Conservation (phyloP, 2,113 vertebrate species). For the Meles meles region DNA sequence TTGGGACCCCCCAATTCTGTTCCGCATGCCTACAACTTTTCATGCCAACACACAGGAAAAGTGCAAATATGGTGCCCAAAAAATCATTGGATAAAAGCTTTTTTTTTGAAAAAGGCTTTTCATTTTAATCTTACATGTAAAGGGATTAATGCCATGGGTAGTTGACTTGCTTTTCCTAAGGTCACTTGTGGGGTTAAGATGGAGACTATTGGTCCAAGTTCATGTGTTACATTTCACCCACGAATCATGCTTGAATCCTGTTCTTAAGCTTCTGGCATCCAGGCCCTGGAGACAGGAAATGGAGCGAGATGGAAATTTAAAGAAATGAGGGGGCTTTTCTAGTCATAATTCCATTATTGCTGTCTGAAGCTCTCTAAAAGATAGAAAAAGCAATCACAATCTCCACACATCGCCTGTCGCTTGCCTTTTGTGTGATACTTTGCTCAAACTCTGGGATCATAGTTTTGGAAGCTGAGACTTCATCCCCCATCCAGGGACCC, state of each 20-base stretch:
- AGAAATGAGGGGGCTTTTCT: background rate
- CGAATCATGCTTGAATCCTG: background rate
- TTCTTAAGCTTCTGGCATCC: background rate
- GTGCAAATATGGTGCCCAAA: background rate
- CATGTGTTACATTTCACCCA: background rate
- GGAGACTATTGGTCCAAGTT: background rate
- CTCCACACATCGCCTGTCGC: background rate
- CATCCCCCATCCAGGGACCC: background rate
- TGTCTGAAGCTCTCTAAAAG: background rate
- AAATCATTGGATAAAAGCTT: background rate
- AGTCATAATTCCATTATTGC: background rate
- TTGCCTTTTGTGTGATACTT: background rate
- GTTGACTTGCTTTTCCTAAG: background rate
- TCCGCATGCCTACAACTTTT: background rate
- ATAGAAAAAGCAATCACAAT: background rate
- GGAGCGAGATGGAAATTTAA: background rate
- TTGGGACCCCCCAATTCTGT: background rate
- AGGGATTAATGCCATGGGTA: background rate
- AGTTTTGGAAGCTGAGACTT: background rate
- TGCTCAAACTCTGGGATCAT: background rate
- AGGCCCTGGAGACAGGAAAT: background rate
- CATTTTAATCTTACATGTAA: background rate
- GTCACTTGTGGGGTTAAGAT: background rate
- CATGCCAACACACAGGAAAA: background rate
- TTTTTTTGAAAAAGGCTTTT: background rate